These are phyloP conservation scores for Tethea ocularis DNA, from an alignment of 2,888 invertebrate species.

Conservation along the genomic window DNA sequence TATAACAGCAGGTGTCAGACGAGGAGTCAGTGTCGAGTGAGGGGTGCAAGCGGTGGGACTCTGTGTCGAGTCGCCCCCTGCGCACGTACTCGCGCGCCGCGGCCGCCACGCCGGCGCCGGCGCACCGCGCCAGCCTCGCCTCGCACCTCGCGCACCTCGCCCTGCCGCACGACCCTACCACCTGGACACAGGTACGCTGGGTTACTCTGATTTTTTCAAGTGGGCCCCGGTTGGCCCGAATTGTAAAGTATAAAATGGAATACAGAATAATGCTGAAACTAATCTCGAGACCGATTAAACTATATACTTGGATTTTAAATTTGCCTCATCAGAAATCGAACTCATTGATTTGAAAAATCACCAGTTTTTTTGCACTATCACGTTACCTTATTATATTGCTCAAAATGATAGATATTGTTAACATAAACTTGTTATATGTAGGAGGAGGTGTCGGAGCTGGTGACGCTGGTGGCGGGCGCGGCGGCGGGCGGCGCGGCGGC, in stretches of 20 bases:
- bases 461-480: conserved; percentile 61
- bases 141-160: conserved; percentile 34
- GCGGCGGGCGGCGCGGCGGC: conserved; percentile 57
- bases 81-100: conserved; percentile 31
- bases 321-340: too few relatives aligned
- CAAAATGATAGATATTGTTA: too few relatives aligned
- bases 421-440: conserved; percentile 68
- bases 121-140: conserved; percentile 20
- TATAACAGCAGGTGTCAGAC: conserved; percentile 58
- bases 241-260: too few relatives aligned
- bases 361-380: too few relatives aligned
- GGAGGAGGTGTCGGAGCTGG: conserved; percentile 58
- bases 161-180: conserved; percentile 57
- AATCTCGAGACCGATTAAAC: too few relatives aligned
- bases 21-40: conserved; percentile 71
- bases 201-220: conserved; percentile 10
- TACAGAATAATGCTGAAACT: too few relatives aligned
- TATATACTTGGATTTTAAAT: too few relatives aligned
- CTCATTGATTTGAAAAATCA: too few relatives aligned
- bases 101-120: conserved; percentile 87
- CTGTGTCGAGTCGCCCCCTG: conserved; percentile 22
- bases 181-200: conserved; percentile 62
- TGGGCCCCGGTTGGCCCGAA: too few relatives aligned
- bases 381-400: too few relatives aligned
- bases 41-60: conserved; percentile 56